Conservation (phyloP, 2,888 invertebrate species). For the Polylopha cassiicola region DNA sequence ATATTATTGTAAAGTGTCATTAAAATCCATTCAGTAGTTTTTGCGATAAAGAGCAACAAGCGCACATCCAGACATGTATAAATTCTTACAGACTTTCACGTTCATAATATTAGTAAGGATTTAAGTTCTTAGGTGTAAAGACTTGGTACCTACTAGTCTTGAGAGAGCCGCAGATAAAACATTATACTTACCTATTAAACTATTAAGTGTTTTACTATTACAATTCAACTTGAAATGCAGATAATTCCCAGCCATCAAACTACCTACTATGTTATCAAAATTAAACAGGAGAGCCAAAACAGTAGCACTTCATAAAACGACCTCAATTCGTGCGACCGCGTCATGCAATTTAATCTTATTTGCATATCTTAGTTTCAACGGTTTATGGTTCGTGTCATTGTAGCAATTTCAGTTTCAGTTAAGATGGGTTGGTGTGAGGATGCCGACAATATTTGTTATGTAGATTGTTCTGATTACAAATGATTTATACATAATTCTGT, state of each 20-base stretch:
- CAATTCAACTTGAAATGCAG: neutral
- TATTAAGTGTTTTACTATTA: no score
- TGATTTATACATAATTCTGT: slow-evolving; percentile 24
- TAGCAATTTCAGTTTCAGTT: slow-evolving; percentile 38
- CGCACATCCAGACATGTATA: no score
- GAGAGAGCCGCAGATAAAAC: no score
- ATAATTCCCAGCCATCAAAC: neutral
- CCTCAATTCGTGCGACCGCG: slow-evolving; percentile 34
- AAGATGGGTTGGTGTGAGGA: slow-evolving; percentile 29
- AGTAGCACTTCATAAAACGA: slow-evolving; percentile 21
- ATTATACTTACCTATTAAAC: no score
- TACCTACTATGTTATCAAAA: slow-evolving; percentile 4
- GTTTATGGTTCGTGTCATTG: slow-evolving; percentile 49
- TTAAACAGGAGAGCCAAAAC: slow-evolving; percentile 13
- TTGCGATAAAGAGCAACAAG: no score
- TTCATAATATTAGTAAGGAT: no score
- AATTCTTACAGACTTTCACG: no score
- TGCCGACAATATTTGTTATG: slow-evolving; percentile 28
- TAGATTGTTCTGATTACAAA: slow-evolving; percentile 29
- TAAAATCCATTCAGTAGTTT: no score
- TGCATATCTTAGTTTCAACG: slow-evolving; percentile 52
- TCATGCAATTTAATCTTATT: slow-evolving; percentile 48
- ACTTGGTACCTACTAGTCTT: no score
- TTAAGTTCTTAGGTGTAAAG: no score
- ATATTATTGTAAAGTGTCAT: no score